Percentiles rank a stretch among this genome's conserved stretches.
Conservation (phyloP, 2,113 vertebrate genomes). For the Charina bottae region DNA sequence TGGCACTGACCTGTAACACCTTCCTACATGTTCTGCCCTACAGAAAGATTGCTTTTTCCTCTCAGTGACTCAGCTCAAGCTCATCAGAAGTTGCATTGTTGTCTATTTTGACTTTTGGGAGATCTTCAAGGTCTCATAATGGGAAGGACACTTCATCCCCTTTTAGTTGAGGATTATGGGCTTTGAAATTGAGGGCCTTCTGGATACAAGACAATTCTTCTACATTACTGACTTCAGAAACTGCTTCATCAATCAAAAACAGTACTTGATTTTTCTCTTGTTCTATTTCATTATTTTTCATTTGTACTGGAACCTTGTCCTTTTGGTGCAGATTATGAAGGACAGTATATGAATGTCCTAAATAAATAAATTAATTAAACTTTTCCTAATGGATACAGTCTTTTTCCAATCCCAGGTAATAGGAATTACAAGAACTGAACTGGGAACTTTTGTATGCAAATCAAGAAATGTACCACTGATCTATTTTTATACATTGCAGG, state of each 20-base stretch:
- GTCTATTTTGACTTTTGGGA: not conserved
- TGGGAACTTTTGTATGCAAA: not conserved
- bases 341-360: not conserved
- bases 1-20: not conserved
- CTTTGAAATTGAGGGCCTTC: not conserved
- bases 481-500: not conserved
- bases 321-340: not conserved
- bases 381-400: not conserved
- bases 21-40: not conserved
- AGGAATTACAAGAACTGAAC: not conserved
- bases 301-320: not conserved
- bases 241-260: not conserved
- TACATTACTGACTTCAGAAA: not conserved
- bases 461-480: not conserved
- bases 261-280: not conserved
- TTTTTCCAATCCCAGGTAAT: not conserved
- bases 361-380: not conserved
- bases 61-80: not conserved
- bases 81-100: not conserved
- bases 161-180: not conserved
- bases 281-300: not conserved
- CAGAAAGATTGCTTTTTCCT: not conserved
- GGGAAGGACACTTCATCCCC: not conserved
- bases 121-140: not conserved
- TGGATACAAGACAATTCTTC: not conserved